Evolutionary conservation across 2,888 invertebrate species (phyloP), one percentile per base, ranked within the genome.

Genomic region (Epinotia brunnichana): DNA sequence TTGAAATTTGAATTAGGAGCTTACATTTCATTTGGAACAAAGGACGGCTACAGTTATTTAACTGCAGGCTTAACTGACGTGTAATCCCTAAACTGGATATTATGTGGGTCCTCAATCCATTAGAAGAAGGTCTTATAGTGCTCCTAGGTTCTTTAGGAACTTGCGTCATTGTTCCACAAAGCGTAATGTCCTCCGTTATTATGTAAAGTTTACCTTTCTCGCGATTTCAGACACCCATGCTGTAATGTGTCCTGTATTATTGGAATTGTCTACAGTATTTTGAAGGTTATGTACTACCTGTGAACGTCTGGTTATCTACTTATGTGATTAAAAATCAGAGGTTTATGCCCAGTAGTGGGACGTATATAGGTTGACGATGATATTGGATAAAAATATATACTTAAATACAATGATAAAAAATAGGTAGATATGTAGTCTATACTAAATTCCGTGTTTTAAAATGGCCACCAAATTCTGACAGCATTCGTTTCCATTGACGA

Each of bases 21-120:
- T 70, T 39, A 66, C 51, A 66, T 70, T 70, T 59, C 53, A 64
- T 70, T 70, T 70, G 41, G 51, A 59, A 70, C 64, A 66, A 59
- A 69, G 51, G 64, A 24, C 39, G 53, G 41, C 51, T 21, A 60
- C 70, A 59, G 64, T 66, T 70, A 35, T 35, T 35, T 35, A 64
- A 70, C 64, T 59, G 59, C 64, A 66, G 56, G 29, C 54, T 62
- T 29, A 68, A 69, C 60, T 48, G 68, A 39, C 19, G 51, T 19
- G 63, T 70, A 66, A 70, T 70, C 70, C 70, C 53, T 70, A 66
- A 64, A 70, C 59, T 64, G 70, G 64, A 59, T 70, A 60, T 70
- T 64, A 66, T 62, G 64, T 51, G 64, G 64, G 61, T 61, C 61
- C 53, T 54, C 61, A 41, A 53, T 61, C 41, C 7, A 35, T 29